A percentile compares a stretch with the other conserved stretches of the same genome.
These are phyloP conservation scores for Latrodectus elegans DNA, from an alignment of 2,888 invertebrate species.

Conservation along the genomic window DNA sequence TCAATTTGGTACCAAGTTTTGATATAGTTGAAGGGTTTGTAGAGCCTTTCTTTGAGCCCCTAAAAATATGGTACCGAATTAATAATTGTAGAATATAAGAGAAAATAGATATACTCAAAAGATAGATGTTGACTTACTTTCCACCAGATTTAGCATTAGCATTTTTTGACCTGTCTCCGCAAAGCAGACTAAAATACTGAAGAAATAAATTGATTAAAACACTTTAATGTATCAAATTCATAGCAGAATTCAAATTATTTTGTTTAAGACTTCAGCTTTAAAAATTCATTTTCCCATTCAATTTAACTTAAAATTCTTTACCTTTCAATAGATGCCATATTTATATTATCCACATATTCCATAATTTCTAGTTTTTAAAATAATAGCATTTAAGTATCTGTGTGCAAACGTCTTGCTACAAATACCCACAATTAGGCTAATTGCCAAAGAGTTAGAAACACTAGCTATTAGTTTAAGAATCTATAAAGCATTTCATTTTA, in stretches of 20 bases:
- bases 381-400: too few species aligned
- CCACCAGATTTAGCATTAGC: slow-evolving; percentile 37
- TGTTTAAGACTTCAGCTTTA: not conserved
- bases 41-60: slow-evolving; percentile 72
- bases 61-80: not conserved
- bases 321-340: too few species aligned
- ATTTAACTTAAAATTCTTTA: too few species aligned
- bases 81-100: too few species aligned
- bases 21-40: slow-evolving; percentile 75
- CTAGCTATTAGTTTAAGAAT: too few species aligned
- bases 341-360: too few species aligned
- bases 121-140: slow-evolving; percentile 34
- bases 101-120: too few species aligned
- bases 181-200: slow-evolving; percentile 66
- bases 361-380: too few species aligned
- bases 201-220: slow-evolving; percentile 17
- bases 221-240: not conserved
- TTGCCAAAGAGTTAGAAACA: too few species aligned
- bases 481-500: too few species aligned
- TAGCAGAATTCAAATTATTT: not conserved
- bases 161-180: slow-evolving; percentile 56
- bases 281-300: not conserved
- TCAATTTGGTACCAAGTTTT: slow-evolving; percentile 79
- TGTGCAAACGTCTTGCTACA: too few species aligned
- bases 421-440: too few species aligned